These are phyloP conservation scores for Idaea aversata DNA, from an alignment of 2,888 invertebrate genomes.

Conservation along the genomic window DNA sequence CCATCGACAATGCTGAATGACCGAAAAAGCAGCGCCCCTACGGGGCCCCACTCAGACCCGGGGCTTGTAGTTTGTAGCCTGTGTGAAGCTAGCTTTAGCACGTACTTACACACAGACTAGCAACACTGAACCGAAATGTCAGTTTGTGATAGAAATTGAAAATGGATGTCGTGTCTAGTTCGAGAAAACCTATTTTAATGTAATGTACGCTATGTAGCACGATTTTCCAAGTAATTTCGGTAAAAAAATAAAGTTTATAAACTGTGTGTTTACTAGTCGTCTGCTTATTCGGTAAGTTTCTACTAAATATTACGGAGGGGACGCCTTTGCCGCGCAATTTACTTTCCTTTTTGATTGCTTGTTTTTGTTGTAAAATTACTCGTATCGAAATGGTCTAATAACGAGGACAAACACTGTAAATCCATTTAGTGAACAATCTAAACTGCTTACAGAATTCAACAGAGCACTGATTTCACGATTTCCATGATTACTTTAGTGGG, in stretches of 20 bases:
- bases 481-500: neutral
- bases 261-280: constrained; percentile 6
- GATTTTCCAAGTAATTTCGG: neutral
- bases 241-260: neutral
- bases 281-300: constrained; percentile 17
- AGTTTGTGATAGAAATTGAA: constrained; percentile 22
- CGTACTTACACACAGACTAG: neutral
- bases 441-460: neutral
- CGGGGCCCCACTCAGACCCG: neutral
- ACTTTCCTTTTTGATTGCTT: constrained; percentile 41
- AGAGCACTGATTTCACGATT: neutral
- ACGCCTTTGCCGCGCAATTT: constrained; percentile 57
- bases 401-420: neutral
- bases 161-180: constrained; percentile 40
- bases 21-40: too few species aligned
- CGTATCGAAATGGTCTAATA: constrained; percentile 7
- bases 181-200: neutral
- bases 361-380: constrained; percentile 23
- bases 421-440: neutral
- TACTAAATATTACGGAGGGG: neutral
- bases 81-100: neutral
- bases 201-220: neutral
- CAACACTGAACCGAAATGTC: constrained; percentile 17
- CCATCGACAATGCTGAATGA: too few species aligned
- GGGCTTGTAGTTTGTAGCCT: neutral